A percentile compares a stretch with the other conserved stretches of the same genome.
Evolutionary conservation across 2,888 invertebrate species (phyloP).

Genomic region (Drosophila bunnanda): DNA sequence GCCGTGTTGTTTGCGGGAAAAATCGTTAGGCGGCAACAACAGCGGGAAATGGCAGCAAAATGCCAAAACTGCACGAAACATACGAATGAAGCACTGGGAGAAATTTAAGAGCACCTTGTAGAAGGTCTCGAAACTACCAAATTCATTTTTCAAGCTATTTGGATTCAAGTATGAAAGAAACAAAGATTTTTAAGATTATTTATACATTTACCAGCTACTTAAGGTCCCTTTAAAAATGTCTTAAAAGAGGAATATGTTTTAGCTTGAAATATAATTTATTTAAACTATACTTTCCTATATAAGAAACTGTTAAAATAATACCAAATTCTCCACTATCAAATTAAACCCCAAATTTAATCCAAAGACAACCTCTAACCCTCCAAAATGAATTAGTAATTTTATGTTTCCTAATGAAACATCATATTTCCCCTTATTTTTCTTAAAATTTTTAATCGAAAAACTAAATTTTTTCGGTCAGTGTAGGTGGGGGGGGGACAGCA

Average conservation of each 20-base stretch:
- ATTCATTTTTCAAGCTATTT: no score
- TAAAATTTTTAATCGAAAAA: neutral
- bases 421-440: no score
- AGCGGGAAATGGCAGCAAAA: slow-evolving; percentile 53
- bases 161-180: neutral
- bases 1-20: slow-evolving; percentile 65
- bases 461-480: slow-evolving; percentile 9
- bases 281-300: neutral
- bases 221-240: neutral
- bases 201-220: neutral
- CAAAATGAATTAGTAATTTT: neutral
- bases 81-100: slow-evolving; percentile 20
- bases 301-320: neutral
- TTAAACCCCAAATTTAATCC: neutral
- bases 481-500: slow-evolving; percentile 41
- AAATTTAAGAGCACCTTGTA: neutral
- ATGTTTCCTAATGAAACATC: neutral
- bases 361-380: neutral
- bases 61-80: slow-evolving; percentile 74
- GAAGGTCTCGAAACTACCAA: no score
- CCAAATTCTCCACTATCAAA: neutral
- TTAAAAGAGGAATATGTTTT: neutral
- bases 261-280: neutral
- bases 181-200: neutral
- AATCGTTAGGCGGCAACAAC: slow-evolving; percentile 71